A percentile compares a stretch with the other conserved stretches of the same genome.
Evolutionary conservation across 2,888 invertebrate species (phyloP).

Genomic region (Lasioglossum vierecki): DNA sequence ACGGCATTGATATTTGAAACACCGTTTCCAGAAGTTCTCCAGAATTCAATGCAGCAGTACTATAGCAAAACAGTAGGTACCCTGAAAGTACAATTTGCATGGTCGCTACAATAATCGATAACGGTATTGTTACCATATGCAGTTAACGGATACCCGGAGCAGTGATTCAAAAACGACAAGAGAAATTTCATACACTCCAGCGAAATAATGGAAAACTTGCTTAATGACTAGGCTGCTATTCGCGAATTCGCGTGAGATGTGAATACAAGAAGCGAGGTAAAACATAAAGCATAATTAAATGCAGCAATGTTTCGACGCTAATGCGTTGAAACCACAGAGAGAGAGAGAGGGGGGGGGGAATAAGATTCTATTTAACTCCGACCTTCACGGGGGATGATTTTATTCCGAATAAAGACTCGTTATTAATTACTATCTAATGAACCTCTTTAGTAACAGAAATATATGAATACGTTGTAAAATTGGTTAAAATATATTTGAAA

Average conservation of each 20-base stretch:
- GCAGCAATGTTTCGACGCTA: not conserved
- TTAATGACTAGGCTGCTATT: not conserved
- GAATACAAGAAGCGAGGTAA: not conserved
- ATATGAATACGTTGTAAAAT: too few species aligned
- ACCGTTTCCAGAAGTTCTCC: not conserved
- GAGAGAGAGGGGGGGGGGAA: not conserved
- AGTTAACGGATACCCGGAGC: not conserved
- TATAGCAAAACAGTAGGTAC: not conserved
- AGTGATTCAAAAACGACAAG: not conserved
- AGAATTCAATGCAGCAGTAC: not conserved
- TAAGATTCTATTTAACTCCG: not conserved
- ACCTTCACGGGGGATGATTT: too few species aligned
- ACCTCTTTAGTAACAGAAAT: too few species aligned
- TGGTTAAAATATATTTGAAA: too few species aligned
- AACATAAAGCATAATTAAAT: not conserved
- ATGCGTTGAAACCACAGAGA: not conserved
- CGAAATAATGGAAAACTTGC: not conserved
- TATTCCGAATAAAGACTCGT: too few species aligned
- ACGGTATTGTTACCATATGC: not conserved
- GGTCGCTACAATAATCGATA: not conserved
- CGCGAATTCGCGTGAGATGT: not conserved
- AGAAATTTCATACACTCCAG: not conserved
- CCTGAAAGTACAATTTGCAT: not conserved
- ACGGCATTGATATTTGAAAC: too few species aligned
- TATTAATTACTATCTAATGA: too few species aligned